A percentile compares a stretch with the other conserved stretches of the same genome.
Conservation (phyloP, 2,797 vertebrate genomes). For the Falco cherrug region DNA sequence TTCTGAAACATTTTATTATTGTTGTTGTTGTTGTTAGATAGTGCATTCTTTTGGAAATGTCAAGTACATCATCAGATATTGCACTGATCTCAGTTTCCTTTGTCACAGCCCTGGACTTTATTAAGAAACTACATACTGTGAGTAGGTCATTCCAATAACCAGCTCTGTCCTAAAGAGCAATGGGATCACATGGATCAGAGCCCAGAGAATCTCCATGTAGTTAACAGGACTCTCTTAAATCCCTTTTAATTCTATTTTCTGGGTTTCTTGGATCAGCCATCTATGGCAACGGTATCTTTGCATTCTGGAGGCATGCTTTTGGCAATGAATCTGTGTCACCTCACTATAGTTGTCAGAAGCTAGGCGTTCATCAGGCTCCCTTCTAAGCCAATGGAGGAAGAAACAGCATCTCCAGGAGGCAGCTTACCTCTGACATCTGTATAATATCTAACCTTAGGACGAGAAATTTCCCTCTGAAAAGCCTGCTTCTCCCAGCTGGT, state of each 20-base stretch:
- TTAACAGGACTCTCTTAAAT: neutral
- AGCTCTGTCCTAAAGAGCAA: neutral
- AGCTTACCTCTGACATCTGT: rapidly evolving
- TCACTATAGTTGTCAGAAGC: neutral
- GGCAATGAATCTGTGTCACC: neutral
- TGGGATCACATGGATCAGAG: neutral
- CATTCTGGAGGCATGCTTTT: neutral
- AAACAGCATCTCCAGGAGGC: neutral
- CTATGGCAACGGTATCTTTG: neutral
- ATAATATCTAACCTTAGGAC: neutral
- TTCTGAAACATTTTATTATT: neutral
- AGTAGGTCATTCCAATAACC: neutral
- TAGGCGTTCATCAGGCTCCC: neutral
- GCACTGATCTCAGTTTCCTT: conserved; percentile 29
- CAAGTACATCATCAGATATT: conserved; percentile 42
- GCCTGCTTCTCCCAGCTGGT: neutral
- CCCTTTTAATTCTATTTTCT: neutral
- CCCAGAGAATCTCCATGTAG: neutral
- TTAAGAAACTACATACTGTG: neutral
- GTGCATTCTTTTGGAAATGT: conserved; percentile 36
- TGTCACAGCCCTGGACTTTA: neutral
- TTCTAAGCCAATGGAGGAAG: neutral
- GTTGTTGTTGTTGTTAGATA: neutral
- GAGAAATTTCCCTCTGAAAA: neutral
- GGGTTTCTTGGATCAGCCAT: neutral